Conservation (phyloP, 2,797 vertebrate genomes). For the Enoplosus armatus region DNA sequence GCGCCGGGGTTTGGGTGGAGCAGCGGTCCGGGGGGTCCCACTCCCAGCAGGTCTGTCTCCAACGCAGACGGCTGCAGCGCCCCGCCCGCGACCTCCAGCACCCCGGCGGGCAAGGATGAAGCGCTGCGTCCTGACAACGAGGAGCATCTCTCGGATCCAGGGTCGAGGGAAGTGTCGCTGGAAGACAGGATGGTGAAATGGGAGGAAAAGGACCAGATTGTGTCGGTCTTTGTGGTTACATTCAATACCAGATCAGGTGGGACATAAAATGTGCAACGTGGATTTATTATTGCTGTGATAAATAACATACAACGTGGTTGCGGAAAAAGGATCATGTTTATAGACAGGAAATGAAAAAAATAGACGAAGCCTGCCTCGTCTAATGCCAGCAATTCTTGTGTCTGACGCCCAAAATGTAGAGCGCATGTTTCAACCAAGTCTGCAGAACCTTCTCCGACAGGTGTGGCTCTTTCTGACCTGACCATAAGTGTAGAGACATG, state of each 20-base stretch:
- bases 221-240: slow-evolving; percentile 93
- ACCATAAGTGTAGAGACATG: slow-evolving; percentile 45
- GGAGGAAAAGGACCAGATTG: slow-evolving; percentile 92
- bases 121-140: slow-evolving; percentile 52
- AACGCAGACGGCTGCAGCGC: slow-evolving; percentile 67
- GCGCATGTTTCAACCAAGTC: slow-evolving; percentile 31
- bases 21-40: slow-evolving; percentile 74
- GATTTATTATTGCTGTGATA: not conserved
- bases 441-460: slow-evolving; percentile 62
- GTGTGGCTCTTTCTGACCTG: slow-evolving; percentile 70
- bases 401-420: slow-evolving; percentile 32
- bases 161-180: slow-evolving; percentile 58
- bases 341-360: not conserved
- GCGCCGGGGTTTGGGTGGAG: slow-evolving; percentile 78
- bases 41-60: slow-evolving; percentile 53
- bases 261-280: slow-evolving; percentile 4
- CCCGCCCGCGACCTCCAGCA: slow-evolving; percentile 71
- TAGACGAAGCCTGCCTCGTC: not conserved
- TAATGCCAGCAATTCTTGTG: not conserved
- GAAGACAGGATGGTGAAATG: slow-evolving; percentile 82
- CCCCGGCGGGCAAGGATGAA: slow-evolving; percentile 51
- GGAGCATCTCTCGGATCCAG: slow-evolving; percentile 63
- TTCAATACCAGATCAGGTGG: slow-evolving; percentile 94
- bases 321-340: not conserved
- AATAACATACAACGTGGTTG: not conserved